A percentile compares a stretch with the other conserved stretches of the same genome.
These are phyloP conservation scores for Burhinus oedicnemus DNA, from an alignment of 2,113 vertebrate species.

Conservation along the genomic window DNA sequence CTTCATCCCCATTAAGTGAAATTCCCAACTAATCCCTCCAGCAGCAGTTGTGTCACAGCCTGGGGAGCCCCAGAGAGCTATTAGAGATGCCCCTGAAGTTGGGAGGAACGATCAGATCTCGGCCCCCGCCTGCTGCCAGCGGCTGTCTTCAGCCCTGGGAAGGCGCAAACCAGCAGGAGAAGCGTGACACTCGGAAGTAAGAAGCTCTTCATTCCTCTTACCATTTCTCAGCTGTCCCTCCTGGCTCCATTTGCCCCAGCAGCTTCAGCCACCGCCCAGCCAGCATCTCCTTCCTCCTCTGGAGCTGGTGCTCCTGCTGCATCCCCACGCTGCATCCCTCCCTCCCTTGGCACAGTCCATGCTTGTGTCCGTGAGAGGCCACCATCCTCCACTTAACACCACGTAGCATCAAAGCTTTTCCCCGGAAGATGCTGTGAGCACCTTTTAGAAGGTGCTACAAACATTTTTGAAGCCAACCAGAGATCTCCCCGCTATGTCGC, in stretches of 20 bases:
- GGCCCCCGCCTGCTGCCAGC: background rate
- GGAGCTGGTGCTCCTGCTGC: accelerated
- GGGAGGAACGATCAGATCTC: background rate
- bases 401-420: accelerated
- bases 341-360: background rate
- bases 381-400: background rate
- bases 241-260: background rate
- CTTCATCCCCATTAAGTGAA: slow-evolving; percentile 34
- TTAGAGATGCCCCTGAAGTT: background rate
- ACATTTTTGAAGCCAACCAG: background rate
- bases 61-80: background rate
- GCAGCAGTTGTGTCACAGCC: background rate
- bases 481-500: background rate
- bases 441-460: background rate
- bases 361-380: background rate
- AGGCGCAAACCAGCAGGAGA: background rate
- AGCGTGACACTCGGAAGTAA: accelerated
- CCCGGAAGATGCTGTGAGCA: background rate
- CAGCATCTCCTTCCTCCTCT: background rate
- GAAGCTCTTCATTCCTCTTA: background rate
- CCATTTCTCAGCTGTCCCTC: background rate
- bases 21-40: slow-evolving; percentile 29
- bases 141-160: background rate
- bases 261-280: background rate
- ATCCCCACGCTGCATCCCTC: background rate